Conservation (phyloP, 2,113 vertebrate genomes). For the Cebidichthys violaceus region DNA sequence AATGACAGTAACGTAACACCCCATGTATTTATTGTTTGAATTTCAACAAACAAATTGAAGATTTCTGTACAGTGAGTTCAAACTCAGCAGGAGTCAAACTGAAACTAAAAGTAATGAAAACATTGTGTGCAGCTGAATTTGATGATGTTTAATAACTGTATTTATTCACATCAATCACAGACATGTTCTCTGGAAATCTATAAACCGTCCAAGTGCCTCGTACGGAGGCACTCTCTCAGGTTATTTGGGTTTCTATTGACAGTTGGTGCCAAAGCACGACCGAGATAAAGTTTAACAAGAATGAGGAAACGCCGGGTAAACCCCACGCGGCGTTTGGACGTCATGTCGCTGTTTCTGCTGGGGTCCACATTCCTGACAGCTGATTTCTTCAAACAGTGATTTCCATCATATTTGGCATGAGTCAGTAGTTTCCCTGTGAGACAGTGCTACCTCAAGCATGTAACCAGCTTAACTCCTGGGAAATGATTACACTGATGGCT, state of each 20-base stretch:
- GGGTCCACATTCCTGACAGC: constrained; percentile 55
- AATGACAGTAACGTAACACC: not conserved
- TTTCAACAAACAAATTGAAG: not conserved
- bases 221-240: constrained; percentile 3
- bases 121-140: not conserved
- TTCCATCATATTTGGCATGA: constrained; percentile 29
- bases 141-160: not conserved
- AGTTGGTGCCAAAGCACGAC: not conserved
- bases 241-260: constrained; percentile 39
- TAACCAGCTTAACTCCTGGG: constrained; percentile 38
- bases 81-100: constrained; percentile 10
- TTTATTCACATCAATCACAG: constrained; percentile 18
- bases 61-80: not conserved
- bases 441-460: constrained; percentile 35
- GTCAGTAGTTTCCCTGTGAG: constrained; percentile 16
- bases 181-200: constrained; percentile 18
- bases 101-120: constrained; percentile 11
- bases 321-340: constrained; percentile 21
- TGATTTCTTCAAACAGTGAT: constrained; percentile 8
- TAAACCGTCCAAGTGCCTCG: constrained; percentile 1
- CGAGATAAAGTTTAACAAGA: constrained; percentile 58
- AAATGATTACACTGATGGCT: constrained; percentile 46
- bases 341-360: constrained; percentile 14
- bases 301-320: constrained; percentile 5
- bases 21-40: not conserved